These are phyloP conservation scores for Opisthograptis luteolata DNA, from an alignment of 2,888 invertebrate genomes.

Conservation along the genomic window DNA sequence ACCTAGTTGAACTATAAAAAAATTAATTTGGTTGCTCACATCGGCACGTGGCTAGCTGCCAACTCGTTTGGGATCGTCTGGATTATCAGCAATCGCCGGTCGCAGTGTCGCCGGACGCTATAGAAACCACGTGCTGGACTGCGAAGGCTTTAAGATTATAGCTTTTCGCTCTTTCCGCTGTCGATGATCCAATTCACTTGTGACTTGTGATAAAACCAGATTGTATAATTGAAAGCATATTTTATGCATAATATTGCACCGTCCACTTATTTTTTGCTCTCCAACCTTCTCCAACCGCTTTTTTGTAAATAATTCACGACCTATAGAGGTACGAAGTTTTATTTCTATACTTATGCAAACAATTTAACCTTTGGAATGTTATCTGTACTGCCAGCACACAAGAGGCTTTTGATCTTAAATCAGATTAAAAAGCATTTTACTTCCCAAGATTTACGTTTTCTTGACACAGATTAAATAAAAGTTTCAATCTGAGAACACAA, in stretches of 20 bases:
- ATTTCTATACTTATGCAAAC: too few relatives aligned
- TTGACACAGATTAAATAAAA: slow-evolving; percentile 20
- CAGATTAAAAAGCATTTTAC: slow-evolving; percentile 22
- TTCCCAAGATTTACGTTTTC: slow-evolving; percentile 9
- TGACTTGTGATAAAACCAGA: too few relatives aligned
- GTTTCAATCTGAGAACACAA: slow-evolving; percentile 15
- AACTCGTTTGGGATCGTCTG: slow-evolving; percentile 32
- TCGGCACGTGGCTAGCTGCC: slow-evolving; percentile 32
- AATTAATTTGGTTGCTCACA: slow-evolving; percentile 36
- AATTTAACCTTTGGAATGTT: too few relatives aligned
- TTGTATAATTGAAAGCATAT: too few relatives aligned
- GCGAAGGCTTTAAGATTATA: background rate
- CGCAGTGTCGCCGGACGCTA: background rate
- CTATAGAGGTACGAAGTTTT: too few relatives aligned
- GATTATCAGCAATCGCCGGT: slow-evolving; percentile 32
- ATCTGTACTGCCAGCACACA: too few relatives aligned
- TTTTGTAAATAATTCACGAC: too few relatives aligned
- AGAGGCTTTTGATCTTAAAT: too few relatives aligned
- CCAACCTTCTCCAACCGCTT: too few relatives aligned
- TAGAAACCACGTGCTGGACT: slow-evolving; percentile 4
- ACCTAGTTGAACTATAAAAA: slow-evolving; percentile 3
- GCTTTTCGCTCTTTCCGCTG: slow-evolving; percentile 4
- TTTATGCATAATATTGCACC: too few relatives aligned
- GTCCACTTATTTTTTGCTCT: too few relatives aligned
- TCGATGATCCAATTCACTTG: background rate